Conservation (phyloP, 2,888 invertebrate genomes). For the Panopea generosa region DNA sequence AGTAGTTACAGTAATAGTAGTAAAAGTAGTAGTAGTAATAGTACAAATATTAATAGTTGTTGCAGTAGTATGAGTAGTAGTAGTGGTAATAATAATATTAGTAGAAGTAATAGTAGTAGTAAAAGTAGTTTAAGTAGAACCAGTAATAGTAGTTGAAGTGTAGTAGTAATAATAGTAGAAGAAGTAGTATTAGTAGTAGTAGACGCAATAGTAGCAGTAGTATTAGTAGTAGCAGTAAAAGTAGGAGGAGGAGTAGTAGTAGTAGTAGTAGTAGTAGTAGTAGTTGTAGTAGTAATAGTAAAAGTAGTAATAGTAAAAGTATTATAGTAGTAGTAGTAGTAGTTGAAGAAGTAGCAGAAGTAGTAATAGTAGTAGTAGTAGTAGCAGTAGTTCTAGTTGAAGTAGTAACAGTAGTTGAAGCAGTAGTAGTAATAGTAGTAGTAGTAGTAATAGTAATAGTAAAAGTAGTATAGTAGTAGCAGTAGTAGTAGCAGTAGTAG, state of each 20-base stretch:
- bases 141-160: too few species aligned
- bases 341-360: background rate
- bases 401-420: background rate
- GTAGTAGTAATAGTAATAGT: background rate
- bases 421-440: background rate
- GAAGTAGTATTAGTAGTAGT: too few species aligned
- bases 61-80: conserved; percentile 4
- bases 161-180: too few species aligned
- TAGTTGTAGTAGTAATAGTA: too few species aligned
- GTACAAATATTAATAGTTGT: conserved; percentile 5
- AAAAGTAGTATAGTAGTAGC: background rate
- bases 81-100: background rate
- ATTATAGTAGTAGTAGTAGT: too few species aligned
- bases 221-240: too few species aligned
- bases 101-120: too few species aligned
- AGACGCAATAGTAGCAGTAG: too few species aligned
- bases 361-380: conserved; percentile 2
- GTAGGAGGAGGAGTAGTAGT: too few species aligned
- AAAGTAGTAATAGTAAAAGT: too few species aligned
- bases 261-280: too few species aligned
- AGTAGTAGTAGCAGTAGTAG: background rate
- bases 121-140: too few species aligned
- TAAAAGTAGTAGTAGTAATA: conserved; percentile 19
- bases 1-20: conserved; percentile 23
- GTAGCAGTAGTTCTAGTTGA: background rate